Evolutionary conservation across 1,140 invertebrate species (phyloP), one percentile per base, ranked within the genome.

Genomic region (Drosophila funebris): DNA sequence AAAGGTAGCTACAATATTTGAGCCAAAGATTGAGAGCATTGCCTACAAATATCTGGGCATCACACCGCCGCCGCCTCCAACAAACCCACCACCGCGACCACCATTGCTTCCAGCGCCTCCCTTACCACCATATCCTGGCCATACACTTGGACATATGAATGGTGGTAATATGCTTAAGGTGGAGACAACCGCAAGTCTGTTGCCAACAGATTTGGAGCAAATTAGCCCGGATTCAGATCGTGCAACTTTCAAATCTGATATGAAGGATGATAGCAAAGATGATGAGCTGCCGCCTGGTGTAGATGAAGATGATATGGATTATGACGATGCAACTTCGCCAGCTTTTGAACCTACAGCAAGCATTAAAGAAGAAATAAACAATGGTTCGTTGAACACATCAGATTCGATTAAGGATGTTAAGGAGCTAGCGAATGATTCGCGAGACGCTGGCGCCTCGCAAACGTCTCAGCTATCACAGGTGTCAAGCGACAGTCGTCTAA

Each of bases 1-100:
- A 3, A 98, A 98, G 93, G 96, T 98, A 4, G 94, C 95, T 70
- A 94, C 95, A 6, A 94, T 97, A 2, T 98, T 98, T 90, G 95
- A 97, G 85, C 96, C 97, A 5, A 95, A 97, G 93, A 97, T 98
- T 46, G 97, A 98, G 92, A 96, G 97, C 83, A 94, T 97, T 8
- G 96, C 98, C 0, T 98, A 97, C 90, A 95, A 96, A 85, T 96
- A 95, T 90, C 92, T 98, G n/a, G 96, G 97, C 18, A 94, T 98
- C 46, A 94, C 96, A 68, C 94, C 93, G 72, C 95, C 94, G 3
- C 71, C 78, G 11, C 83, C 83, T 1, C 90, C 73, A 11, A 39
- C 61, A 5, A 43, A 69, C 24, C 66, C 54, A 48, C 90, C 91
- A 2, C 76, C 93, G 61, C 93, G 90, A 75, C 93, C 93, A 60